Evolutionary conservation across 2,888 invertebrate genomes (phyloP), one percentile per base, ranked within the genome.

Genomic region (Euzophera pinguis): DNA sequence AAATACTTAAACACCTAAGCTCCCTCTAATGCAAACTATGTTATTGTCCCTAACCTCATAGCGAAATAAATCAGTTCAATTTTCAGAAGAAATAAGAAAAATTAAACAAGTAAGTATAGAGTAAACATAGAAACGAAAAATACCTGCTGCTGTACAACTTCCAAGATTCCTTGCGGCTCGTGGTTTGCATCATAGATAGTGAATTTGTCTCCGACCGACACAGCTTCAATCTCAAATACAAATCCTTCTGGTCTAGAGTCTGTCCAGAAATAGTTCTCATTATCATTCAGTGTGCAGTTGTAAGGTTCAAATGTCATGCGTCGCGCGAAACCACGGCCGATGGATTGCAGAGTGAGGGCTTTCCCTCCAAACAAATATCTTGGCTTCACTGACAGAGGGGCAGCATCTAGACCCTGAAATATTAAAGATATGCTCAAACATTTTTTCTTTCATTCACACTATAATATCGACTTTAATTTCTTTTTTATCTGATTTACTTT

Each of bases 201-300:
- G 67, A 94, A 95, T 72, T 93, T 93, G 64, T 95, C 94, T 13
- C 94, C 94, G 52, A 92, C 83, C 10, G 93, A 92, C 5, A 95
- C 90, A 0, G 93, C 92, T 69, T 93, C 93, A 56, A 94, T 82
- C 73, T 94, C 93, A 77, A 95, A 95, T 32, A 93, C 93, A 73
- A 93, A 95, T 48, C 95, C 95, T 75, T 93, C 93, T 1, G 93
- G 92, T 58, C 92, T 86, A 34, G 94, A 95, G 82, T 95, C 95
- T 17, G 94, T 93, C 94, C 95, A 95, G 86, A 95, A 95, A 78
- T 93, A 95, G 72, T 94, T 94, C 47, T 91, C 88, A 74, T 94
- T 94, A 58, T 92, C 90, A 81, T 94, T 94, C 41, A 93, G 88
- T 37, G 91, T 89, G 32, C 90, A 91, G 42, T 90, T 85, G 52